Evolutionary conservation across 2,113 vertebrate species (phyloP).

Genomic region (Hipposideros armiger): DNA sequence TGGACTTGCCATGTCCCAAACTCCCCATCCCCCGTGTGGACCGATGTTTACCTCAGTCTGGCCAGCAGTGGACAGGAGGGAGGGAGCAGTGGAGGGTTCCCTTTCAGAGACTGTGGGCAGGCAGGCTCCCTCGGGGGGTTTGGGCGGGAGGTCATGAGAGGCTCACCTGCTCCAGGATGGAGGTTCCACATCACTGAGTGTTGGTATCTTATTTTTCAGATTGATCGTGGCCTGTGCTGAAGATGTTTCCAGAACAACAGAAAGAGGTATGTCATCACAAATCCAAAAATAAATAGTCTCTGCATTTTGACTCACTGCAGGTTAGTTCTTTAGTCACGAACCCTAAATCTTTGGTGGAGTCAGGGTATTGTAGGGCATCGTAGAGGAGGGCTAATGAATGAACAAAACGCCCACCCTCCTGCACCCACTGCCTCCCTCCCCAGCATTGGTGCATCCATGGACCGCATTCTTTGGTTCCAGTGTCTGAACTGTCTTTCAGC

Average conservation of each 20-base stretch:
- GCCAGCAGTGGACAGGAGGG: rapidly evolving
- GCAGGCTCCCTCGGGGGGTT: not conserved
- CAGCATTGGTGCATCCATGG: rapidly evolving
- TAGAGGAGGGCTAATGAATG: not conserved
- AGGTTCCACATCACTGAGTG: not conserved
- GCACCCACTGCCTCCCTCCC: not conserved
- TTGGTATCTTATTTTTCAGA: slow-evolving; percentile 74
- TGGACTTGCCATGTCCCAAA: not conserved
- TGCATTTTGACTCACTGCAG: not conserved
- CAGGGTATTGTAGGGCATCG: not conserved
- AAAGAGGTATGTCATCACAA: slow-evolving; percentile 71
- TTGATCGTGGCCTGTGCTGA: slow-evolving; percentile 40
- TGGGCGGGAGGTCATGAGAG: not conserved
- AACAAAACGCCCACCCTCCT: rapidly evolving
- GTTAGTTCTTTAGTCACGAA: not conserved
- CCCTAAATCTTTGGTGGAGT: not conserved
- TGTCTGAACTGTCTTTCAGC: not conserved
- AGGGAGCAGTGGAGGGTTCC: not conserved
- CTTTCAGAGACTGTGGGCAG: not conserved
- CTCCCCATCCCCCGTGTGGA: not conserved
- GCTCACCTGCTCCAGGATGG: not conserved
- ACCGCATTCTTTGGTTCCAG: not conserved
- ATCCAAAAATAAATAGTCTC: not conserved
- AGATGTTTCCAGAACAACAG: slow-evolving; percentile 82
- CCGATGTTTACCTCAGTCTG: not conserved